Conservation (phyloP, 2,888 invertebrate genomes). For the Orthosia incerta region DNA sequence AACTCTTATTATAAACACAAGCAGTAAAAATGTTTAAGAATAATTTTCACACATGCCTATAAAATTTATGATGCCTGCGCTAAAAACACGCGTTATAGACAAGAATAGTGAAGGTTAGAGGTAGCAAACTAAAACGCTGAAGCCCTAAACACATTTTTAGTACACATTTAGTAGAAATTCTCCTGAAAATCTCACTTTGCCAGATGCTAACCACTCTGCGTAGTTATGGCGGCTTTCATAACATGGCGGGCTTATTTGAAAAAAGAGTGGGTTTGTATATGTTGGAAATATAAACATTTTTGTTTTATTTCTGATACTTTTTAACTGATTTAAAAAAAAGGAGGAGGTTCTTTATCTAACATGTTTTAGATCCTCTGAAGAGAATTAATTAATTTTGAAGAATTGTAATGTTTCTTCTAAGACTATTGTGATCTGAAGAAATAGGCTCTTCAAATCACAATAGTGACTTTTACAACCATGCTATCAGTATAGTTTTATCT, state of each 20-base stretch:
- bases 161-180: slow-evolving; percentile 56
- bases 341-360: too few relatives aligned
- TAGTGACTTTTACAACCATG: neutral
- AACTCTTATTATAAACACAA: neutral
- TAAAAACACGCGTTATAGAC: slow-evolving; percentile 39
- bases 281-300: slow-evolving; percentile 28
- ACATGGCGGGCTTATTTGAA: slow-evolving; percentile 33
- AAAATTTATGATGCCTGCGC: slow-evolving; percentile 27
- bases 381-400: neutral
- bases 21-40: slow-evolving; percentile 19
- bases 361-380: neutral
- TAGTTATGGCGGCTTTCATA: slow-evolving; percentile 32
- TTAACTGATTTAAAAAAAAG: too few relatives aligned
- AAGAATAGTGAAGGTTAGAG: slow-evolving; percentile 35
- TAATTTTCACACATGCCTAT: slow-evolving; percentile 27
- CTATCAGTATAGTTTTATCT: neutral
- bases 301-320: slow-evolving; percentile 27
- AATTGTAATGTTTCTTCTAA: neutral
- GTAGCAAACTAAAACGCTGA: slow-evolving; percentile 50
- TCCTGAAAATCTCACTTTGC: slow-evolving; percentile 60
- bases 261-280: slow-evolving; percentile 14
- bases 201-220: slow-evolving; percentile 60
- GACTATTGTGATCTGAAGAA: neutral
- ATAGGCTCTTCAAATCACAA: neutral
- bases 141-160: slow-evolving; percentile 55